phyloP scores from a whole-genome alignment of 2,797 vertebrate genomes.

The Parotocinclus haroldoi region DNA sequence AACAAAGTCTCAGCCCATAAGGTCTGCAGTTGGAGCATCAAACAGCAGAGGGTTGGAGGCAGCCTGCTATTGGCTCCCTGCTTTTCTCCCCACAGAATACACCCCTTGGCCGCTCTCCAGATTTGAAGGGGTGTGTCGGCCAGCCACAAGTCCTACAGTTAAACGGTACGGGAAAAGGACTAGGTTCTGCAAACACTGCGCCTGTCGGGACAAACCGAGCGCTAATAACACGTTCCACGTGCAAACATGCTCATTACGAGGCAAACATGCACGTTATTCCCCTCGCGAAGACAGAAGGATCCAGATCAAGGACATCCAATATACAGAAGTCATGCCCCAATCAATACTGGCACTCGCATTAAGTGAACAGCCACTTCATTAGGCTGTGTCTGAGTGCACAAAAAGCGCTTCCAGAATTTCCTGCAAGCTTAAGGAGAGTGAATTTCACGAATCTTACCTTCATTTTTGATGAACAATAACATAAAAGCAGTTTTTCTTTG shows the following conservation, averaged over 20 bases:
- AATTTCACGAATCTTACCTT: too few species aligned
- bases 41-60: slow-evolving; percentile 49
- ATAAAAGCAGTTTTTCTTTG: too few species aligned
- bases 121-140: slow-evolving; percentile 52
- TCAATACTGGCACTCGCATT: too few species aligned
- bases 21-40: slow-evolving; percentile 62
- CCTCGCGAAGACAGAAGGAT: background rate
- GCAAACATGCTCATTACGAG: background rate
- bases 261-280: background rate
- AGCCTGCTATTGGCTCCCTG: slow-evolving; percentile 51
- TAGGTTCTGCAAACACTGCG: background rate
- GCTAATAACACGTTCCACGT: slow-evolving; percentile 13
- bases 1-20: slow-evolving; percentile 47
- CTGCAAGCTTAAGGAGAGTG: too few species aligned
- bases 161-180: slow-evolving; percentile 17
- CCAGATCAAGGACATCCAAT: background rate
- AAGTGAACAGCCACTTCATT: too few species aligned
- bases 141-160: slow-evolving; percentile 15
- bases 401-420: too few species aligned
- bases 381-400: too few species aligned
- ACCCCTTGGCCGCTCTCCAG: slow-evolving; percentile 47
- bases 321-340: background rate
- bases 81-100: slow-evolving; percentile 46
- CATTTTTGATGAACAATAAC: too few species aligned
- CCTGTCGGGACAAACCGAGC: background rate